A percentile compares a stretch with the other conserved stretches of the same genome.
Evolutionary conservation across 2,797 vertebrate species (phyloP).

Genomic region (Megaceryle alcyon): DNA sequence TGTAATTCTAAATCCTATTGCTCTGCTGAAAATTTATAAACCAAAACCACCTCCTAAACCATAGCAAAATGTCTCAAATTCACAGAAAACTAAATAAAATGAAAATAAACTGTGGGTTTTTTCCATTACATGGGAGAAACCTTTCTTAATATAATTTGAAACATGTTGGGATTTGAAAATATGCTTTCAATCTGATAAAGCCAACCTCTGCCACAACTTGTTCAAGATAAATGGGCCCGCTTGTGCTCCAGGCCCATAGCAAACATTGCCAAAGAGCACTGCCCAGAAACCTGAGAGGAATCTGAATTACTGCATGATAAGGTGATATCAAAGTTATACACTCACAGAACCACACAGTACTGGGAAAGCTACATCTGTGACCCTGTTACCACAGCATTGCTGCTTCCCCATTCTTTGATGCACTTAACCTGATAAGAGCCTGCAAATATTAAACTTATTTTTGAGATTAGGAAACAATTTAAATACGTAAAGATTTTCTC

Average conservation of each 20-base stretch:
- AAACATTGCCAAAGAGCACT: not conserved
- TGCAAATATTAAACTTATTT: not conserved
- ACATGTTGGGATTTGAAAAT: not conserved
- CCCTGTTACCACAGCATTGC: not conserved
- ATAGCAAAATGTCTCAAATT: not conserved
- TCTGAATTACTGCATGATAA: not conserved
- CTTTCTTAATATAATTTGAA: not conserved
- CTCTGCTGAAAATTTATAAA: not conserved
- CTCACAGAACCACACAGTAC: not conserved
- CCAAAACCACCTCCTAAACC: not conserved
- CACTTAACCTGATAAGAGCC: not conserved
- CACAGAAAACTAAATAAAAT: not conserved
- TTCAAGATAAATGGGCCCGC: not conserved
- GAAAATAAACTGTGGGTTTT: not conserved
- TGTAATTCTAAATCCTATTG: not conserved
- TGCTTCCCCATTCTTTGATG: not conserved
- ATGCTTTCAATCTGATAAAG: not conserved
- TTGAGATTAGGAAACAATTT: not conserved
- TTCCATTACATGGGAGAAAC: not conserved
- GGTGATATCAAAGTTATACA: not conserved
- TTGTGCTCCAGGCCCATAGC: not conserved
- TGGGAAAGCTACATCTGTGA: not conserved
- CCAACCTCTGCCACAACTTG: not conserved
- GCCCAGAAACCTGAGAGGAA: not conserved
- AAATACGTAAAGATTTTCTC: not conserved